phyloP scores from a whole-genome alignment of 1,140 invertebrate genomes.

The Sinonovacula constricta region DNA sequence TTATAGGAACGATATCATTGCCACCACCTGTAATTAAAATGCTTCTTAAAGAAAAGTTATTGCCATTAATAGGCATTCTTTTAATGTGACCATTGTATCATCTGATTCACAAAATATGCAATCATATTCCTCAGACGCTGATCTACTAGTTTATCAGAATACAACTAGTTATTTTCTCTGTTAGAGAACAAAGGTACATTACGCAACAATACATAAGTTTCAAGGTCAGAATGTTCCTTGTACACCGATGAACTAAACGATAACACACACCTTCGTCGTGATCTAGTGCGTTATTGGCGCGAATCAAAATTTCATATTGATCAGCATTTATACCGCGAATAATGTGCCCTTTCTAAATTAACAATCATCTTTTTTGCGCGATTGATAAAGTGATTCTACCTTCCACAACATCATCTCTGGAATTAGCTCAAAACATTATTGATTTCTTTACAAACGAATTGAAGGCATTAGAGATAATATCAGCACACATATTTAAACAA shows the following conservation, averaged over 20 bases:
- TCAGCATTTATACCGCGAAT: slow-evolving; percentile 34
- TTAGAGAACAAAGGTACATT: neutral
- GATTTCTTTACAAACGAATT: slow-evolving; percentile 45
- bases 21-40: slow-evolving; percentile 10
- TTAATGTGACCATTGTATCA: slow-evolving; percentile 2
- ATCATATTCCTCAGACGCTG: neutral
- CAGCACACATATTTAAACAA: neutral
- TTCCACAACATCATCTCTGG: slow-evolving; percentile 1
- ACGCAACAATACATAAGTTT: neutral
- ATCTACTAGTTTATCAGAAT: neutral
- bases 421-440: slow-evolving; percentile 34
- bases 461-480: slow-evolving; percentile 29
- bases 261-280: neutral
- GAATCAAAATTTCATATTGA: slow-evolving; percentile 3
- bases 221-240: neutral
- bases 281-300: neutral
- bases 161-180: neutral
- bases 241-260: neutral
- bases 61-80: neutral
- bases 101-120: slow-evolving; percentile 1
- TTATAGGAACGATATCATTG: neutral
- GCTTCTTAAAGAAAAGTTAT: slow-evolving; percentile 11
- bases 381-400: slow-evolving; percentile 14
- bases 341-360: slow-evolving; percentile 38
- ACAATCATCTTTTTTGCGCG: slow-evolving; percentile 20